Percentiles rank a stretch among this genome's conserved stretches.
phyloP scores from a whole-genome alignment of 1,140 invertebrate species.

The Papilio glaucus region DNA sequence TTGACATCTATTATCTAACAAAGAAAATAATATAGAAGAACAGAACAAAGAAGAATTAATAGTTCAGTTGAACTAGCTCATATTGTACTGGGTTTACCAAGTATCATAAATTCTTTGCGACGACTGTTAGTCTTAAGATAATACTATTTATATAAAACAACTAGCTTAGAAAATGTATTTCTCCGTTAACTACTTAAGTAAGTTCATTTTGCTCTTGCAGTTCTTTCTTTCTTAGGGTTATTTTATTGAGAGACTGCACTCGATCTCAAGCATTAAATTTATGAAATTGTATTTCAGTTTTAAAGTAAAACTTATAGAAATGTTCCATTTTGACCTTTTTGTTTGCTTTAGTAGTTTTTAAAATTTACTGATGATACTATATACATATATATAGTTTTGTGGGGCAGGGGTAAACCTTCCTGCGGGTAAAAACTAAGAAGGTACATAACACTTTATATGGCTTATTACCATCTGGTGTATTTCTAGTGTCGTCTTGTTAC shows the following conservation, averaged over 20 bases:
- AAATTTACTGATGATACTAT: too few relatives aligned
- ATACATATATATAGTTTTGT: too few relatives aligned
- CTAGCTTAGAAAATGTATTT: background rate
- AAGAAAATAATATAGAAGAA: background rate
- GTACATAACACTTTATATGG: too few relatives aligned
- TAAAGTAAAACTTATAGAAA: background rate
- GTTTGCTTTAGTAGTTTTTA: too few relatives aligned
- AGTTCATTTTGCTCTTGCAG: background rate
- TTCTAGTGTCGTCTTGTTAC: too few relatives aligned
- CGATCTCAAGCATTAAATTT: background rate
- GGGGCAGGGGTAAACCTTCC: too few relatives aligned
- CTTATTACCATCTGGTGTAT: too few relatives aligned
- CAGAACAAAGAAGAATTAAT: background rate
- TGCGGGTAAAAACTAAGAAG: too few relatives aligned
- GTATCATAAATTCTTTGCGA: slow-evolving; percentile 13
- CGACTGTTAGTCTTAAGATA: background rate
- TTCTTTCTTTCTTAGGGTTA: background rate
- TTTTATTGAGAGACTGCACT: background rate
- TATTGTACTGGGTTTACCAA: background rate
- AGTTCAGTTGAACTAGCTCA: slow-evolving; percentile 8
- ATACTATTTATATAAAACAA: slow-evolving; percentile 9
- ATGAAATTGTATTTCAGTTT: background rate
- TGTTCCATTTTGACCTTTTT: background rate
- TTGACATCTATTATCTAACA: background rate
- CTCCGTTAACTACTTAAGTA: background rate